Evolutionary conservation across 35 echinoderm and acorn worm genomes (phyloP), one percentile per base, ranked within the genome.

Genomic region (Chiridota heheva): DNA sequence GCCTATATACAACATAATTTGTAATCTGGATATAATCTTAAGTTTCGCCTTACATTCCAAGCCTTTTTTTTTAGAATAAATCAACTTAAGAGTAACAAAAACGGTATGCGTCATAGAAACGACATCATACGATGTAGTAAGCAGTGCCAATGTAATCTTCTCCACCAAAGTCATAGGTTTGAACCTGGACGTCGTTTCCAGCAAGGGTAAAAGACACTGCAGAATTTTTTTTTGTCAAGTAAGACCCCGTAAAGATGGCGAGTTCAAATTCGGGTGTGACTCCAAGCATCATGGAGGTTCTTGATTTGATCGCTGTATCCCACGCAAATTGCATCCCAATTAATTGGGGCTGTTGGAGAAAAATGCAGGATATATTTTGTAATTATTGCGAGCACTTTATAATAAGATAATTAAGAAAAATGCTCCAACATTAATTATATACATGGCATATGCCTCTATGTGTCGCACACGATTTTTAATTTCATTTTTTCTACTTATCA

Each of bases 191-290:
- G 28, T 36, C 28, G 2, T 17, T 36, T 8, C 87, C 87, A 24
- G 71, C 74, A 1, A 90, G 42, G 28, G 40, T 84, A 20, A 90
- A 65, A 12, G 17, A 17, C 44, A 79, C 83, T 27, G 40, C 30
- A 2, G 53, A 10, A 44, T 73, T 73, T 4, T 68, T 68, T 27
- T 73, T 80, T 13, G 81, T 72, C 1, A 80, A 12, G 82, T 85
- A 96, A 53, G 81, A 89, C 1, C 63, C 26, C 17, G 71, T 86
- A 57, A 96, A 86, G 20, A 96, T 77, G 29, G 86, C 92, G 13
- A 96, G 37, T 78, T 96, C 92, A 55, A 96, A 95, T 47, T 96
- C 87, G 8, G 87, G 87, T 58, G 87, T 96, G 32, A 66, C 76
- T 22, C 92, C 92, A 16, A 82, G 26, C 43, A 86, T 73, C 0